Base-by-base conservation (phyloP, 2,797 vertebrate species). In the Rousettus madagascariensis region DNA sequence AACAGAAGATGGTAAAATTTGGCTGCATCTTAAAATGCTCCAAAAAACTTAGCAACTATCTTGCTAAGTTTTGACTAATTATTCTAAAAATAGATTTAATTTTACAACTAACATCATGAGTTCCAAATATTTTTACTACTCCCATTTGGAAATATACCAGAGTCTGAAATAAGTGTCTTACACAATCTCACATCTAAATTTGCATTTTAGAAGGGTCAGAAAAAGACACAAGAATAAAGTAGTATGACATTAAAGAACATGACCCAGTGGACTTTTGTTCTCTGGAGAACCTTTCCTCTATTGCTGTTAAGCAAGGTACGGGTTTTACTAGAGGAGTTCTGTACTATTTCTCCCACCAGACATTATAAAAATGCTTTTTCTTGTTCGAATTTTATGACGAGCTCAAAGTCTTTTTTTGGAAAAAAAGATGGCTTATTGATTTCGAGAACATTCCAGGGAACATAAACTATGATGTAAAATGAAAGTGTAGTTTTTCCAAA, bases 1-100 rank as follows among this genome's bases (percentile, higher is more conserved):
- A 93, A 91, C 43, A 91, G n/a, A 91, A 89, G 38, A 36, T 83
- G 12, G 17, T 28, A 75, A 85, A 53, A 69, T 79, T 55, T 75
- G 66, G 38, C 59, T 95, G 20, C 36, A 75, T 91, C 59, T 84
- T 79, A 91, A 94, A 96, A 79, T 92, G 2, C 22, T 96, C 57
- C 83, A 28, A 74, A 49, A 49, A 49, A 16, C 49, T 49, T 49
- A 49, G 49, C 49, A 49, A 74, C 86, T 82, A 75, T 51, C 63
- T 88, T 53, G 28, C 19, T 71, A 96, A 86, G 3, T 36, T 46
- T 89, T 82, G 86, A 83, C 30, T 86, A 94, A 69, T 89, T 96
- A 88, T 53, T 74, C 16, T 84, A 69, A 95, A 91, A 82, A 63
- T 95, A 17, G 33, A 66, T 84, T 94, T 80, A 72, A 55, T 89